Base-by-base conservation (phyloP, 2,888 invertebrate species). In the Arrhopalites spinosus region DNA sequence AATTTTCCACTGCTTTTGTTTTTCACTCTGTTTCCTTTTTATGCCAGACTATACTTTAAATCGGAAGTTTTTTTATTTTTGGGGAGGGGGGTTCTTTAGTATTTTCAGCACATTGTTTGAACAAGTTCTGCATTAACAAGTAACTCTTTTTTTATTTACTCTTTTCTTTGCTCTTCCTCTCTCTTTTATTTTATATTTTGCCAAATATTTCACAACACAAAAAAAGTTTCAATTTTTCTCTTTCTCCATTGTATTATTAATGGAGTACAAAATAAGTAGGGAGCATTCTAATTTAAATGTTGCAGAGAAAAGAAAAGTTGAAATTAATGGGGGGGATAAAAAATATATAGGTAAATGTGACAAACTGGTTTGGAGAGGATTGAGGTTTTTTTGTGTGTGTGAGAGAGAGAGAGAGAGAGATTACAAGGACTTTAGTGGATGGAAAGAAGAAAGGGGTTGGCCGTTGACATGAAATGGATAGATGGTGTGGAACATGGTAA, bases 381-480 rank as follows among this genome's bases (percentile, higher is more conserved):
- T n/a, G 23, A 25, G 20, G 20, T 11, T 45, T 45, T 45, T 45
- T 15, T 45, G 45, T 45, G 45, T 7, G 15, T 17, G n/a, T n/a
- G 1, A 27, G 30, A 61, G 15, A 61, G 20, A 61, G 27, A 3
- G 3, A 25, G 61, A 13, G 23, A 17, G 17, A 53, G 53, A 53
- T 53, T 53, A 20, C 36, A 36, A 20, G 53, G 20, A 53, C 15
- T 53, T 53, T 53, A 15, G 17, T 53, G n/a, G n/a, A n/a, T n/a
- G 17, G 25, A 59, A 59, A 59, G 23, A 56, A 56, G n/a, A n/a
- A 63, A 27, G 27, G 64, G 29, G 43, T n/a, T 8, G 20, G 43
- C 36, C 64, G 36, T 64, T 30, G 64, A 64, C 64, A 61, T 27
- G 59, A n/a, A 61, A 61, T 61, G 59, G 59, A 61, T 25, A 61